Evolutionary conservation across 2,888 invertebrate genomes (phyloP), one percentile per base, ranked within the genome.

Genomic region (Melinopterus prodromus): DNA sequence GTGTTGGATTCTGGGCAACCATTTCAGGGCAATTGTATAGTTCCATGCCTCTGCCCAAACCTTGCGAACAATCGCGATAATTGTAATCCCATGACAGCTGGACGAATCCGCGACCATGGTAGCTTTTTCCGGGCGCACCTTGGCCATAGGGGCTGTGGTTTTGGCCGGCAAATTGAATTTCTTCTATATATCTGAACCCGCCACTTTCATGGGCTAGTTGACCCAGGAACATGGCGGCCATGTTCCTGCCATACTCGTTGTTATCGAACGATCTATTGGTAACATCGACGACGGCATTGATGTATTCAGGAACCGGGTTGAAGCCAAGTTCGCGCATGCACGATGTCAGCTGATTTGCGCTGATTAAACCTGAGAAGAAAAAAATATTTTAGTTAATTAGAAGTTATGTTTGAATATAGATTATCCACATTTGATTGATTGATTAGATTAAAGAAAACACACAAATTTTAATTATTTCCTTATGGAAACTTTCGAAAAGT

Each of bases 51-150:
- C 2, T 2, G 15, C 36, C 74, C 7, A 26, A 1, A n/a, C 37
- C 74, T 6, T 16, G n/a, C 16, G 71, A 71, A 36, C 35, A 26
- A 74, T 35, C 35, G 14, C 37, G 35, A 36, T 74, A 74, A 74
- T 74, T 74, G 15, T 26, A 74, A n/a, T 26, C 35, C 36, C 74
- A 26, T 3, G 74, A n/a, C 7, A 74, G 35, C 36, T 74, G 74
- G 36, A 74, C 36, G 37, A 74, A 74, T n/a, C 74, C 74, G 7
- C 74, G 16, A 12, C 74, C 74, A 15, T 74, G 74, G 2, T 74
- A 74, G 37, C 74, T 74, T 35, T 74, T 74, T 26, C 74, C 74
- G 2, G 74, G 36, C 6, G 74, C 74, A 74, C 74, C 74, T 4
- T 26, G n/a, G 9, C 74, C 74, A 37, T 74, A 74, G 6, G 74